Percentiles rank a stretch among this genome's conserved stretches.
phyloP scores from a whole-genome alignment of 2,888 invertebrate species.

The Caenorhabditis virilis region DNA sequence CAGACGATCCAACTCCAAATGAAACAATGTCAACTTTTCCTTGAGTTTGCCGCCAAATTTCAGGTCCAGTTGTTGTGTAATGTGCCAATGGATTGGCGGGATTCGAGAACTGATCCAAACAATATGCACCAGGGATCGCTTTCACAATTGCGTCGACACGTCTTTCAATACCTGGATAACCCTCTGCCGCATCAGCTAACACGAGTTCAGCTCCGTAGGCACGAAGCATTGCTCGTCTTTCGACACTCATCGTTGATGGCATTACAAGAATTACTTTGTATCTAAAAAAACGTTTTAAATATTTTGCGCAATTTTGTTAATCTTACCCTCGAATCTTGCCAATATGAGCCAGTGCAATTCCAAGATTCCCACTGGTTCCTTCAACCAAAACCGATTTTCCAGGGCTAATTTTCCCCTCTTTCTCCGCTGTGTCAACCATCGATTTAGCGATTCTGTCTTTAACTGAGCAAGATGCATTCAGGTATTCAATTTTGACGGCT shows the following conservation, averaged over 20 bases:
- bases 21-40: slow-evolving; percentile 62
- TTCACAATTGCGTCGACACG: slow-evolving; percentile 26
- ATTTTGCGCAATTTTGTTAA: background rate
- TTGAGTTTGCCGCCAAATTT: slow-evolving; percentile 67
- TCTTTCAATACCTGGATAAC: slow-evolving; percentile 30
- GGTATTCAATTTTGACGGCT: slow-evolving; percentile 66
- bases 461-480: slow-evolving; percentile 64
- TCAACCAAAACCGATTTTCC: slow-evolving; percentile 57
- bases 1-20: slow-evolving; percentile 63
- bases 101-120: slow-evolving; percentile 60
- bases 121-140: slow-evolving; percentile 39
- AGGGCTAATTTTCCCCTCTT: slow-evolving; percentile 23
- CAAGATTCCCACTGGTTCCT: slow-evolving; percentile 65
- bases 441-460: slow-evolving; percentile 64
- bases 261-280: slow-evolving; percentile 66
- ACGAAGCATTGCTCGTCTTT: slow-evolving; percentile 58
- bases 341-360: slow-evolving; percentile 63
- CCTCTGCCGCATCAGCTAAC: slow-evolving; percentile 37
- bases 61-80: slow-evolving; percentile 64
- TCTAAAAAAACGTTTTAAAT: slow-evolving; percentile 14
- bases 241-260: slow-evolving; percentile 65
- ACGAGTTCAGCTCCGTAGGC: slow-evolving; percentile 55
- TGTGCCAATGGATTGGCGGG: slow-evolving; percentile 61
- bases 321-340: slow-evolving; percentile 16
- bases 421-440: slow-evolving; percentile 60